Conservation (phyloP, 1,140 invertebrate genomes). For the Epicauta chinensis region DNA sequence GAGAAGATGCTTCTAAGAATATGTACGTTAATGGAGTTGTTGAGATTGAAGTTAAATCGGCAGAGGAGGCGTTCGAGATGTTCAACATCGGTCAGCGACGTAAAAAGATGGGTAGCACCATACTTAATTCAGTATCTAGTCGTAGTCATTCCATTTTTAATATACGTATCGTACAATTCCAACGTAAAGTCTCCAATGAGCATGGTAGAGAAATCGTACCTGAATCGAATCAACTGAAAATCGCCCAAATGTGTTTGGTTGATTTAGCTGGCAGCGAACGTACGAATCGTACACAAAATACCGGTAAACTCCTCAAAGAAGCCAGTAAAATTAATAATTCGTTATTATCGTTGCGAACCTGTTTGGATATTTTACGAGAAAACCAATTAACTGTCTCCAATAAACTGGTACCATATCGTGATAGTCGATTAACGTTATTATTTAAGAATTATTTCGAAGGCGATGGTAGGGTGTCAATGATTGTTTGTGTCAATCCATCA, state of each 20-base stretch:
- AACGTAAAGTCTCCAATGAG: constrained; percentile 47
- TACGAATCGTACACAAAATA: constrained; percentile 77
- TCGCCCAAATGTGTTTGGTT: constrained; percentile 86
- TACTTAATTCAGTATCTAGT: constrained; percentile 86
- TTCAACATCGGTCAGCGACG: constrained; percentile 75
- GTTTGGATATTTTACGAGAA: constrained; percentile 85
- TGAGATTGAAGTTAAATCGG: constrained; percentile 84
- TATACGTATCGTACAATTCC: constrained; percentile 76
- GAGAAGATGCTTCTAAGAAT: constrained; percentile 73
- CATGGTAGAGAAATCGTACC: constrained; percentile 52
- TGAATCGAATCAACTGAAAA: constrained; percentile 57
- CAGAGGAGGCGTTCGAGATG: constrained; percentile 87
- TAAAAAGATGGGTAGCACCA: constrained; percentile 81
- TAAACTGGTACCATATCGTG: constrained; percentile 85
- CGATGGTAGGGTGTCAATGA: constrained; percentile 91
- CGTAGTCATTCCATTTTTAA: constrained; percentile 92
- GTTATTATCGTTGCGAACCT: constrained; percentile 75
- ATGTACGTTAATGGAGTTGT: constrained; percentile 88
- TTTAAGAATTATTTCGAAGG: constrained; percentile 99
- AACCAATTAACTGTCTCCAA: constrained; percentile 68
- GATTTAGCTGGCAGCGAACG: constrained; percentile 94
- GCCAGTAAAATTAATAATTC: constrained; percentile 82
- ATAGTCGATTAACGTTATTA: constrained; percentile 91
- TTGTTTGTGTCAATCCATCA: constrained; percentile 94
- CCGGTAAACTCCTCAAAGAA: constrained; percentile 41